A percentile compares a stretch with the other conserved stretches of the same genome.
Conservation (phyloP, 1,140 invertebrate species). For the Potamilus streckersoni region DNA sequence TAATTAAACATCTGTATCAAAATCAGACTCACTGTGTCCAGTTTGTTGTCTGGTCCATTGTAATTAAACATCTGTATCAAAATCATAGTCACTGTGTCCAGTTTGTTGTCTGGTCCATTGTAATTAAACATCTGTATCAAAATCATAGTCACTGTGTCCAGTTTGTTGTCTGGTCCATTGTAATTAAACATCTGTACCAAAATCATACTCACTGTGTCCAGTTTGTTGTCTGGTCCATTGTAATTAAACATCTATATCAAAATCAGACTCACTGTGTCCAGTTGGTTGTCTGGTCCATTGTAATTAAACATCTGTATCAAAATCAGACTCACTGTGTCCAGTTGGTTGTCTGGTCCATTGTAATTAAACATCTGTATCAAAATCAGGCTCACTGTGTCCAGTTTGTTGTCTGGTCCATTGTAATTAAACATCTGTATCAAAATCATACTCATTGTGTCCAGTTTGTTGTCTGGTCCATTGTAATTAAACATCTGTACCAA, state of each 20-base stretch:
- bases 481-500: slow-evolving; percentile 78
- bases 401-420: slow-evolving; percentile 79
- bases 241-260: slow-evolving; percentile 80
- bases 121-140: slow-evolving; percentile 78
- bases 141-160: slow-evolving; percentile 72
- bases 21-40: slow-evolving; percentile 72
- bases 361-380: slow-evolving; percentile 78
- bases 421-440: slow-evolving; percentile 78
- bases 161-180: slow-evolving; percentile 79
- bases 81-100: slow-evolving; percentile 72
- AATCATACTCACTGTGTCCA: slow-evolving; percentile 72
- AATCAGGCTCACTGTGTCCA: slow-evolving; percentile 72
- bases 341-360: slow-evolving; percentile 79
- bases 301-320: slow-evolving; percentile 78
- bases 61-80: slow-evolving; percentile 78
- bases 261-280: slow-evolving; percentile 72
- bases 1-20: slow-evolving; percentile 78
- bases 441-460: slow-evolving; percentile 72
- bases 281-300: slow-evolving; percentile 79
- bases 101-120: slow-evolving; percentile 79
- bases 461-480: slow-evolving; percentile 79
- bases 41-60: slow-evolving; percentile 79
- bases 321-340: slow-evolving; percentile 72
- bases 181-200: slow-evolving; percentile 78
- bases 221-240: slow-evolving; percentile 79